Conservation (phyloP, 2,797 vertebrate species). For the Pangasius djambal region DNA sequence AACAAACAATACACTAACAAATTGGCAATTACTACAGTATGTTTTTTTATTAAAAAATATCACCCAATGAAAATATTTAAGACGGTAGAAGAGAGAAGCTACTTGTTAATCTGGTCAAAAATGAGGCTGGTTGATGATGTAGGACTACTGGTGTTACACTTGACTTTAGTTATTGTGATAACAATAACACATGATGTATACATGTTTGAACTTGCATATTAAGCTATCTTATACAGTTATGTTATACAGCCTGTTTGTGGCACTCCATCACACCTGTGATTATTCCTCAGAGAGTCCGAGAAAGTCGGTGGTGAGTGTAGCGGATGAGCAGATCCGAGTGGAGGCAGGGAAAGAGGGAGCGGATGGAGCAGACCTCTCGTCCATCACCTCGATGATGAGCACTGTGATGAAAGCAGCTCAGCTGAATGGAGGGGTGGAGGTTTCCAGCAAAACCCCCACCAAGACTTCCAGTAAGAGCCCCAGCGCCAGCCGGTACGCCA, state of each 20-base stretch:
- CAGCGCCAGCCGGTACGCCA: slow-evolving; percentile 76
- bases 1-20: not conserved
- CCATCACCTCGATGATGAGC: slow-evolving; percentile 93
- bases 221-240: not conserved
- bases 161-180: not conserved
- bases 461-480: slow-evolving; percentile 72
- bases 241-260: not conserved
- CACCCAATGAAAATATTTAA: not conserved
- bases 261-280: not conserved
- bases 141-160: not conserved
- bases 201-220: not conserved
- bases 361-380: slow-evolving; percentile 85
- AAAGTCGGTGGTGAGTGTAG: slow-evolving; percentile 47
- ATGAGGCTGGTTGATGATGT: not conserved
- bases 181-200: not conserved
- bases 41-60: not conserved
- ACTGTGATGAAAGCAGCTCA: slow-evolving; percentile 84
- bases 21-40: no score
- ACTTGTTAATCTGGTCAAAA: not conserved
- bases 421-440: slow-evolving; percentile 75
- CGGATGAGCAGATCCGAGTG: slow-evolving; percentile 35
- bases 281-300: slow-evolving; percentile 30
- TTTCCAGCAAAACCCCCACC: slow-evolving; percentile 62
- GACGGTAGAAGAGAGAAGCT: not conserved
- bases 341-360: slow-evolving; percentile 52